phyloP scores from a whole-genome alignment of 1,140 invertebrate species.

The Pogonomyrmex californicus region DNA sequence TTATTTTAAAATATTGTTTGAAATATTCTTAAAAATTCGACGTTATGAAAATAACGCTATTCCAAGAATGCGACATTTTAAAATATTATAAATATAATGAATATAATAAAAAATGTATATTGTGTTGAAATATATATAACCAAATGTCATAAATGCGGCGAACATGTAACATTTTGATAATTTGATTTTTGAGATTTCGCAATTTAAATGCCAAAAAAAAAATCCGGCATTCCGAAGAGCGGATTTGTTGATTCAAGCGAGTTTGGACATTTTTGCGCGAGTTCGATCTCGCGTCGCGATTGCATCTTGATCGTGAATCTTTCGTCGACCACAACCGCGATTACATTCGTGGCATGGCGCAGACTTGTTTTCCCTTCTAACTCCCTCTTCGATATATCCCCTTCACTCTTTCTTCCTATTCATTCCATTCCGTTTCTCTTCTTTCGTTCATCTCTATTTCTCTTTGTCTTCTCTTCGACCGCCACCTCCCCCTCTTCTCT shows the following conservation, averaged over 20 bases:
- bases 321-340: conserved; percentile 75
- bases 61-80: neutral
- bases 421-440: conserved; percentile 45
- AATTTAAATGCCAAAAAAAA: neutral
- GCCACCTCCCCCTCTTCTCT: conserved; percentile 22
- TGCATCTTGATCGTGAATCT: conserved; percentile 79
- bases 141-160: neutral
- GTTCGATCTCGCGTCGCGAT: conserved; percentile 70
- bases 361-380: conserved; percentile 83
- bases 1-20: neutral
- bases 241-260: conserved; percentile 69
- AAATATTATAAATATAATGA: neutral
- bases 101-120: neutral
- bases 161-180: neutral
- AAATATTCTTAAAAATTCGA: neutral
- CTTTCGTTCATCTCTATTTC: conserved; percentile 59
- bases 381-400: conserved; percentile 71
- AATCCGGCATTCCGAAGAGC: neutral
- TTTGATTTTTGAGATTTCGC: neutral
- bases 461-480: conserved; percentile 50
- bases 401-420: conserved; percentile 35
- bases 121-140: neutral
- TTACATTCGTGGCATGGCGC: conserved; percentile 81
- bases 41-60: neutral
- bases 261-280: conserved; percentile 68